phyloP scores from a whole-genome alignment of 2,113 vertebrate genomes.

The Propithecus coquereli region DNA sequence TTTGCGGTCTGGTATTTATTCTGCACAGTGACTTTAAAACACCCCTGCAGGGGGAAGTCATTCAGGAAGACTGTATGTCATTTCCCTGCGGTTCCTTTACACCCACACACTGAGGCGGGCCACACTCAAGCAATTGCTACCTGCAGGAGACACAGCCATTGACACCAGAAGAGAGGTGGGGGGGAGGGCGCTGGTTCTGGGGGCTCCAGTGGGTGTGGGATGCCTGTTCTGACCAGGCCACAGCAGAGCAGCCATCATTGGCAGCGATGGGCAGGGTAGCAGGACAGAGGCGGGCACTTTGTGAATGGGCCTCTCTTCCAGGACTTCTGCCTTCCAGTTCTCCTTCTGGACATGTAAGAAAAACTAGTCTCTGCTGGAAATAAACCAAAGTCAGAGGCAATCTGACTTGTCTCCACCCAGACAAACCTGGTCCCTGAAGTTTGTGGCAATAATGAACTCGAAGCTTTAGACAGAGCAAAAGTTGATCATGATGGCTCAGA shows the following conservation, averaged over 20 bases:
- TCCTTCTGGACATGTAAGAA: not conserved
- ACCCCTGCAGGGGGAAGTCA: not conserved
- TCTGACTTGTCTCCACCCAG: not conserved
- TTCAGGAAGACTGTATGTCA: not conserved
- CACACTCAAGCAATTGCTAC: not conserved
- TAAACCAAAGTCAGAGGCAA: not conserved
- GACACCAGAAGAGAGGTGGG: not conserved
- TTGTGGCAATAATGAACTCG: fast-evolving
- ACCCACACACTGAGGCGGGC: fast-evolving
- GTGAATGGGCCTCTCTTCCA: not conserved
- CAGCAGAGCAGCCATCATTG: not conserved
- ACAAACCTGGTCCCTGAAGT: not conserved
- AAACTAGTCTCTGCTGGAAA: not conserved
- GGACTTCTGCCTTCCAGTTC: not conserved
- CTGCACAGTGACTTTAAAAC: not conserved
- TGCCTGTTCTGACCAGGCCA: not conserved
- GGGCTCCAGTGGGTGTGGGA: not conserved
- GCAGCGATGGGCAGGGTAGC: not conserved
- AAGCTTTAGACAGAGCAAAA: not conserved
- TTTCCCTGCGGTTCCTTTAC: not conserved
- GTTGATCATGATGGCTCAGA: not conserved
- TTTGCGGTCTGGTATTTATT: not conserved
- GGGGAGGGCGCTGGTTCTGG: not conserved
- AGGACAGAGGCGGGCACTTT: not conserved
- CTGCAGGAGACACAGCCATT: not conserved